Conservation (phyloP, 2,797 vertebrate genomes). For the Tarsius wallacei region DNA sequence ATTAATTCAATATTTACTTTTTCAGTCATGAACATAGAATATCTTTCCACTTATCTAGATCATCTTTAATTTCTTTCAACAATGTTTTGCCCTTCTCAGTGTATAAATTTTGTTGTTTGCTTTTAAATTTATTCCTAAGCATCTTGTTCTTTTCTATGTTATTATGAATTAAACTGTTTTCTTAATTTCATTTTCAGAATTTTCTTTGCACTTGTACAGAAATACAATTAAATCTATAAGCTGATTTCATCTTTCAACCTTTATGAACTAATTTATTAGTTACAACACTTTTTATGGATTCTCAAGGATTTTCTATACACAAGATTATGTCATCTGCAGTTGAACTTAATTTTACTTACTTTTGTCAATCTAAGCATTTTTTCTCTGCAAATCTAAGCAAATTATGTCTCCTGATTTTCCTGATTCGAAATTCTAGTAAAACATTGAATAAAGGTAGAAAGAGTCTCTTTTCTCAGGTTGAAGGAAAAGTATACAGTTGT, state of each 20-base stretch:
- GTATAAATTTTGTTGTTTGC: too few relatives aligned
- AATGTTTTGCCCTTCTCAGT: not conserved
- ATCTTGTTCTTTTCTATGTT: not conserved
- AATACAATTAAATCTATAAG: not conserved
- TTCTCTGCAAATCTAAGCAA: not conserved
- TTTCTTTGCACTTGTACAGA: too few relatives aligned
- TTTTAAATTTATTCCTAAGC: not conserved
- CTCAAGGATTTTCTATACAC: not conserved
- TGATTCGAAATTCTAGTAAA: not conserved
- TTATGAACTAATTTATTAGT: not conserved
- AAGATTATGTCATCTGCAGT: not conserved
- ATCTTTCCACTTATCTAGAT: not conserved
- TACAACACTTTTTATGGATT: not conserved
- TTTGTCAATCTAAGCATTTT: not conserved
- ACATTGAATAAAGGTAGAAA: not conserved
- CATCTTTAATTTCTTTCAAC: not conserved
- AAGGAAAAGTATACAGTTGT: not conserved
- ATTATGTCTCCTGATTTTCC: not conserved
- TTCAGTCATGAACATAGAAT: not conserved
- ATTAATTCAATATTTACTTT: not conserved
- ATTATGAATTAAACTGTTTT: not conserved
- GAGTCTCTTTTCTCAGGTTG: not conserved
- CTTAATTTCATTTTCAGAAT: not conserved
- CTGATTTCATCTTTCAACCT: not conserved
- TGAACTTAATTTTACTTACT: not conserved